Conservation (phyloP, 2,888 invertebrate genomes). For the Agrochola lota region DNA sequence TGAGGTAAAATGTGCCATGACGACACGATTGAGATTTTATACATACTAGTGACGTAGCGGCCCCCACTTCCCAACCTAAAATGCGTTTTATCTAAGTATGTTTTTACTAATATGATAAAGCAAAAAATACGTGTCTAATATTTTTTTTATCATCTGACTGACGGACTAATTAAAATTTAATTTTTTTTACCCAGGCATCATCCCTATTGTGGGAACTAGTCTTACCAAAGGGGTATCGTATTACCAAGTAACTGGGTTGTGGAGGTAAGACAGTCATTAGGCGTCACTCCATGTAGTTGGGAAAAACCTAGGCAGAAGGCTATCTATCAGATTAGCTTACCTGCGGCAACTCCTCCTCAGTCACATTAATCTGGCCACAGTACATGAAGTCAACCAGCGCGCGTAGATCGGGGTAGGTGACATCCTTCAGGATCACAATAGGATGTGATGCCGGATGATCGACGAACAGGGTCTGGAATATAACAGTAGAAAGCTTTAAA, state of each 20-base stretch:
- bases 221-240: neutral
- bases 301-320: neutral
- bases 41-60: too few relatives aligned
- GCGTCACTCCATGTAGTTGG: neutral
- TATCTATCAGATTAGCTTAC: slow-evolving; percentile 73
- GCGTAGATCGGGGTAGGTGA: slow-evolving; percentile 95
- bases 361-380: slow-evolving; percentile 97
- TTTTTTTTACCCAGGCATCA: too few relatives aligned
- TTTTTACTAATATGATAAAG: too few relatives aligned
- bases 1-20: too few relatives aligned
- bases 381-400: slow-evolving; percentile 98
- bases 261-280: neutral
- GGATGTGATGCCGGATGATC: slow-evolving; percentile 97
- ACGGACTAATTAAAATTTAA: too few relatives aligned
- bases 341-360: slow-evolving; percentile 95
- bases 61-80: too few relatives aligned
- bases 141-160: too few relatives aligned
- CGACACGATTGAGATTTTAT: too few relatives aligned
- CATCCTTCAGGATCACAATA: slow-evolving; percentile 97
- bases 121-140: too few relatives aligned
- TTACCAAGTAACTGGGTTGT: neutral
- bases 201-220: too few relatives aligned
- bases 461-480: slow-evolving; percentile 93
- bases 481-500: slow-evolving; percentile 1
- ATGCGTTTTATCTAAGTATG: too few relatives aligned